Conservation (phyloP, 92 coral and sea anemone species). For the Epizoanthus illoricatus region DNA sequence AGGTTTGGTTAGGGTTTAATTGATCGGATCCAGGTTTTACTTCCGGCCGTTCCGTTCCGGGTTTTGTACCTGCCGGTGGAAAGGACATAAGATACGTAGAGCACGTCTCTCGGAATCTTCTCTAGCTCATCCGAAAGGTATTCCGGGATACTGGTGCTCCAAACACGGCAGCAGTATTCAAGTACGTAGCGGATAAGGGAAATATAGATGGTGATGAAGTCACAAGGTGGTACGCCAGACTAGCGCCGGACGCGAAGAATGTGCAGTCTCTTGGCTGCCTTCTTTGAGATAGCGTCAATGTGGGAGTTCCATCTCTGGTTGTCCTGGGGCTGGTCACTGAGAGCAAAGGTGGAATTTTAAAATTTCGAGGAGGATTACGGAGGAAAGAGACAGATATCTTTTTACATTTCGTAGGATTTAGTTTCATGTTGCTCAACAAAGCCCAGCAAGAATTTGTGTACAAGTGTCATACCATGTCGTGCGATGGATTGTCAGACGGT, state of each 20-base stretch:
- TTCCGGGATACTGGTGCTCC: too few species aligned
- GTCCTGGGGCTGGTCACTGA: not conserved
- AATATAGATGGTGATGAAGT: not conserved
- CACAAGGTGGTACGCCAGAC: not conserved
- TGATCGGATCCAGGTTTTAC: too few species aligned
- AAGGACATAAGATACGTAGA: too few species aligned
- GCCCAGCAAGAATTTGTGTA: not conserved
- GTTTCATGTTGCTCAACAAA: slow-evolving; percentile 2
- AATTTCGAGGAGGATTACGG: not conserved
- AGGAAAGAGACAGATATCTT: slow-evolving; percentile 11
- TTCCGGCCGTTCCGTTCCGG: too few species aligned
- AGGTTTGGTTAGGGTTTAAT: too few species aligned
- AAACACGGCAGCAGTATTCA: not conserved
- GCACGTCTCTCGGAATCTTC: too few species aligned
- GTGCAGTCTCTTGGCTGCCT: slow-evolving; percentile 3
- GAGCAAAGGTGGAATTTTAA: not conserved
- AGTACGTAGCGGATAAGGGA: not conserved
- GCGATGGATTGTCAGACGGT: not conserved
- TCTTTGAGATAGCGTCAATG: not conserved
- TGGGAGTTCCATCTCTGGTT: not conserved
- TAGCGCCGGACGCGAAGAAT: slow-evolving; percentile 1
- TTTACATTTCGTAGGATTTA: slow-evolving; percentile 16
- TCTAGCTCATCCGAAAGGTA: too few species aligned
- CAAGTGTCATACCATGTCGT: not conserved
- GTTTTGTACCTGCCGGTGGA: too few species aligned